A percentile compares a stretch with the other conserved stretches of the same genome.
phyloP scores from a whole-genome alignment of 92 coral and sea anemone species.

The Zoanthus sociatus region DNA sequence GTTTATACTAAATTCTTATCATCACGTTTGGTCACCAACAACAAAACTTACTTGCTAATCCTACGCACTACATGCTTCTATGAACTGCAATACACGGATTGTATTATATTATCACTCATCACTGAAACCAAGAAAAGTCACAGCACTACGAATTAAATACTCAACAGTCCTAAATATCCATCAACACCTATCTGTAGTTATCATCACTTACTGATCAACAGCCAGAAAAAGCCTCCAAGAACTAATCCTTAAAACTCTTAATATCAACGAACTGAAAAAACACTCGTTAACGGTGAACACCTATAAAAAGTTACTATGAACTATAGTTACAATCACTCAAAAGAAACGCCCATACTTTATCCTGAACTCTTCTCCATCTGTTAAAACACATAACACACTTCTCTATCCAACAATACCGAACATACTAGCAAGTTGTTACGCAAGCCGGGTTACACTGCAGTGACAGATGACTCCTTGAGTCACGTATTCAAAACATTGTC shows the following conservation, averaged over 20 bases:
- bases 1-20: too few species aligned
- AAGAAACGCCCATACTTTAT: not conserved
- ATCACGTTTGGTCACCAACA: too few species aligned
- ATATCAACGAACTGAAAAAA: not conserved
- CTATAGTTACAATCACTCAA: not conserved
- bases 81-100: not conserved
- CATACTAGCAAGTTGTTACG: too few species aligned
- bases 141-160: not conserved
- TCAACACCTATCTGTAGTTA: not conserved
- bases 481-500: too few species aligned
- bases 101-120: not conserved
- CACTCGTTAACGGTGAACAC: too few species aligned
- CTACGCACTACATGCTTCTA: too few species aligned
- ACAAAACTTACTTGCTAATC: too few species aligned
- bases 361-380: not conserved
- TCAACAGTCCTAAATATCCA: not conserved
- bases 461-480: too few species aligned
- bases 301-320: too few species aligned
- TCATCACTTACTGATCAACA: not conserved
- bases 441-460: too few species aligned
- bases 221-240: not conserved
- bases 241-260: not conserved
- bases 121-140: not conserved
- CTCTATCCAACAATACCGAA: too few species aligned
- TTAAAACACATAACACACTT: too few species aligned